These are phyloP conservation scores for Crambe crambe DNA, from an alignment of 37 sponge, comb jelly and placozoan genomes.

Conservation along the genomic window DNA sequence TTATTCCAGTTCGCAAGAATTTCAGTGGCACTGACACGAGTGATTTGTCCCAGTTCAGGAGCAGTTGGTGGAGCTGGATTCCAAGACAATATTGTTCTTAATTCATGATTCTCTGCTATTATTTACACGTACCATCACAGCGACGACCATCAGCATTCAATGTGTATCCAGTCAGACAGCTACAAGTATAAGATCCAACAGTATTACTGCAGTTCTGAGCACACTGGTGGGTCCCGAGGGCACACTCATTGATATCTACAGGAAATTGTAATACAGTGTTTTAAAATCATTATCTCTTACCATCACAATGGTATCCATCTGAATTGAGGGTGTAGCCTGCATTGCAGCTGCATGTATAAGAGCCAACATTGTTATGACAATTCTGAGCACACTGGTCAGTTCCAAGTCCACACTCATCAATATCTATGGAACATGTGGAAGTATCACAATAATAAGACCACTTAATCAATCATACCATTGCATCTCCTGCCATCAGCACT, in stretches of 20 bases:
- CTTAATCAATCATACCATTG: constrained; percentile 13
- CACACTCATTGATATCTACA: constrained; percentile 39
- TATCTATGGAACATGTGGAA: constrained; percentile 9
- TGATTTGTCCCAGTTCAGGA: no score
- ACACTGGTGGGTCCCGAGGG: not conserved
- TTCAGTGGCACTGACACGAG: no score
- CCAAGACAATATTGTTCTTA: no score
- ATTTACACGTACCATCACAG: not conserved
- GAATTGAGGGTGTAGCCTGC: constrained; percentile 8
- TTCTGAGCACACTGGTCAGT: constrained; percentile 24
- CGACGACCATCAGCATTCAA: not conserved
- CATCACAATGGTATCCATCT: constrained; percentile 13
- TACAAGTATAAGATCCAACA: constrained; percentile 46
- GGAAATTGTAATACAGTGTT: no score
- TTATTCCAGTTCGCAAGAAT: no score
- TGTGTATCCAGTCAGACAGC: constrained; percentile 32
- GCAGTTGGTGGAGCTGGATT: no score
- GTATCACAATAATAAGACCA: no score
- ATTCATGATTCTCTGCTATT: no score
- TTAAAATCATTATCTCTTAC: no score
- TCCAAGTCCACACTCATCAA: constrained; percentile 32
- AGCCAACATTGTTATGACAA: constrained; percentile 43
- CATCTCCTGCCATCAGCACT: constrained; percentile 18
- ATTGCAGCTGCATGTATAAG: constrained; percentile 34
- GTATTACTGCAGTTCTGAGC: constrained; percentile 27